A percentile compares a stretch with the other conserved stretches of the same genome.
phyloP scores from a whole-genome alignment of 2,888 invertebrate genomes.

The Tenthredo livida region DNA sequence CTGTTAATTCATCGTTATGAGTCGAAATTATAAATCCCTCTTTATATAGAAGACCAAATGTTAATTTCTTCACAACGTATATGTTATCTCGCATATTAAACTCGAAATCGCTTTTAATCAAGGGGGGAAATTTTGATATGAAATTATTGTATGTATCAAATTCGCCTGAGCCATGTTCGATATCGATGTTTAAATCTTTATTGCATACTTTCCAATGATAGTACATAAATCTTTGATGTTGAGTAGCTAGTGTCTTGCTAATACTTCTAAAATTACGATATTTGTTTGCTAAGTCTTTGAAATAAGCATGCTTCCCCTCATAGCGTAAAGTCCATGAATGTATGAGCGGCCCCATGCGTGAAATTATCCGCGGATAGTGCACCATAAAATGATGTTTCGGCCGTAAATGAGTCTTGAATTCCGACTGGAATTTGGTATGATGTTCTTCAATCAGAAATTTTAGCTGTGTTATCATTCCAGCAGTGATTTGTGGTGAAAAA shows the following conservation, averaged over 20 bases:
- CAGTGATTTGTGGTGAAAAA: slow-evolving; percentile 49
- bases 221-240: neutral
- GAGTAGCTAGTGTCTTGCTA: too few species aligned
- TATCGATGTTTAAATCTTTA: neutral
- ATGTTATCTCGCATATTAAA: neutral
- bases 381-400: slow-evolving; percentile 53
- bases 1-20: neutral
- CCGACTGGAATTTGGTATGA: slow-evolving; percentile 53
- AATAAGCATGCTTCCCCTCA: too few species aligned
- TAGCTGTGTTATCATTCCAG: slow-evolving; percentile 36
- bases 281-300: too few species aligned
- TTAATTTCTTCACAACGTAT: neutral
- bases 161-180: neutral
- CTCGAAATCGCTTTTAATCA: neutral
- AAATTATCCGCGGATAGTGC: slow-evolving; percentile 44
- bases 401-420: slow-evolving; percentile 34
- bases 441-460: slow-evolving; percentile 40
- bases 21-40: slow-evolving; percentile 2
- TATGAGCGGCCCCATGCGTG: slow-evolving; percentile 42
- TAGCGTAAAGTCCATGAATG: too few species aligned
- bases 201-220: neutral
- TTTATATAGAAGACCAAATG: slow-evolving; percentile 3
- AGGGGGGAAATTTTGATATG: neutral
- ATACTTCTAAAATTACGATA: too few species aligned
- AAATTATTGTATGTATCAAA: slow-evolving; percentile 9